phyloP scores from a whole-genome alignment of 2,113 vertebrate genomes.

The Scomber colias region DNA sequence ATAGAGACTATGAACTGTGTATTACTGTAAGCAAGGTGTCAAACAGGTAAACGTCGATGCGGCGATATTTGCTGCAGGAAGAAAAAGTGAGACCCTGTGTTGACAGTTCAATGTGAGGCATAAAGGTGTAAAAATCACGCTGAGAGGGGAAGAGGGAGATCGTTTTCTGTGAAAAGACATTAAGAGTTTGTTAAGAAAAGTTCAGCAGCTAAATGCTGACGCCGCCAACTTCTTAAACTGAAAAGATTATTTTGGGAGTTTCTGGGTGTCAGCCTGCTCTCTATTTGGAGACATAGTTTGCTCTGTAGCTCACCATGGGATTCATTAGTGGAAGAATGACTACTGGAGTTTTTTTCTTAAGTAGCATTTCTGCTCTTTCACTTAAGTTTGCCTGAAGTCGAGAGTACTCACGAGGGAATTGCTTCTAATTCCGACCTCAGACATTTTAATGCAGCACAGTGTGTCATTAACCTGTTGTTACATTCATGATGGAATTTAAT shows the following conservation, averaged over 20 bases:
- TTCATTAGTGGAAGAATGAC: slow-evolving; percentile 54
- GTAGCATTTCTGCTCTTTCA: slow-evolving; percentile 9
- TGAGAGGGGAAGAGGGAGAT: not conserved
- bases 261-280: not conserved
- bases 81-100: no score
- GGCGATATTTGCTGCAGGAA: no score
- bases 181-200: no score
- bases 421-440: slow-evolving; percentile 17
- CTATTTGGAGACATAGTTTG: slow-evolving; percentile 3
- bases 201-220: not conserved
- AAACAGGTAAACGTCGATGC: no score
- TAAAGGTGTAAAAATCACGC: not conserved
- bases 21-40: not conserved
- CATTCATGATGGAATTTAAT: slow-evolving; percentile 15
- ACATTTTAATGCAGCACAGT: slow-evolving; percentile 9
- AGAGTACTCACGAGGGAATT: slow-evolving; percentile 21
- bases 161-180: no score
- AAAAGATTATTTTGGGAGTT: not conserved
- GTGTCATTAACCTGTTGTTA: slow-evolving; percentile 36
- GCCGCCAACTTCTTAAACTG: slow-evolving; percentile 1
- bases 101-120: not conserved
- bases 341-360: slow-evolving; percentile 34
- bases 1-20: not conserved
- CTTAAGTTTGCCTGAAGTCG: slow-evolving; percentile 29
- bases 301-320: slow-evolving; percentile 28